Percentiles rank a stretch among this genome's conserved stretches.
Conservation (phyloP, 2,113 vertebrate genomes). For the Sapajus apella region DNA sequence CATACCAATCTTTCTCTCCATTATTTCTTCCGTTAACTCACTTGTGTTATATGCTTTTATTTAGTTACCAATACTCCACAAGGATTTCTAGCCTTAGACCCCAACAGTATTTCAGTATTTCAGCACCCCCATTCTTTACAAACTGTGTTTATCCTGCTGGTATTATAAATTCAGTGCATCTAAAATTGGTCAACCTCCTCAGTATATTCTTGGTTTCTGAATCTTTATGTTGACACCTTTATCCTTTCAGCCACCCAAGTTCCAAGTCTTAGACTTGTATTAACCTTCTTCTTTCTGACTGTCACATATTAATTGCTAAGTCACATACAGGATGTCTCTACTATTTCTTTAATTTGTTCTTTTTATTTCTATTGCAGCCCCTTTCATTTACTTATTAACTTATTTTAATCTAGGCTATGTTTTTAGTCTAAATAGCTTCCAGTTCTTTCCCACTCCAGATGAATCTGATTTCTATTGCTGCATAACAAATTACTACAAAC, state of each 20-base stretch:
- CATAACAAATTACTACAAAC: neutral
- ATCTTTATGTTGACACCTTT: neutral
- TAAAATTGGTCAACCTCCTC: neutral
- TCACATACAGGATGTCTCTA: neutral
- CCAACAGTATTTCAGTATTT: neutral
- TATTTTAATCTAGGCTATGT: neutral
- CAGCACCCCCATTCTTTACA: neutral
- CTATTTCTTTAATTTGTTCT: neutral
- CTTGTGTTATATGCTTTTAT: neutral
- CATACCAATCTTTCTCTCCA: neutral
- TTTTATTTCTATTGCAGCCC: neutral
- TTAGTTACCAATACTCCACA: neutral
- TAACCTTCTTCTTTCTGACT: neutral
- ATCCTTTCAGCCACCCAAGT: neutral
- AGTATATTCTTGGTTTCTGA: neutral
- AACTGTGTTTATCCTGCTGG: neutral
- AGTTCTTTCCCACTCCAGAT: neutral
- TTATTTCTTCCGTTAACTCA: neutral
- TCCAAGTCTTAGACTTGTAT: neutral
- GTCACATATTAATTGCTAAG: neutral
- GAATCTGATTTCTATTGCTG: neutral
- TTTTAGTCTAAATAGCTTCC: neutral
- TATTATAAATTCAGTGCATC: neutral
- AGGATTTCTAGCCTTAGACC: neutral
- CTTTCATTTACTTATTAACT: neutral